These are phyloP conservation scores for Teleiodes luculella DNA, from an alignment of 2,888 invertebrate genomes.

Conservation along the genomic window DNA sequence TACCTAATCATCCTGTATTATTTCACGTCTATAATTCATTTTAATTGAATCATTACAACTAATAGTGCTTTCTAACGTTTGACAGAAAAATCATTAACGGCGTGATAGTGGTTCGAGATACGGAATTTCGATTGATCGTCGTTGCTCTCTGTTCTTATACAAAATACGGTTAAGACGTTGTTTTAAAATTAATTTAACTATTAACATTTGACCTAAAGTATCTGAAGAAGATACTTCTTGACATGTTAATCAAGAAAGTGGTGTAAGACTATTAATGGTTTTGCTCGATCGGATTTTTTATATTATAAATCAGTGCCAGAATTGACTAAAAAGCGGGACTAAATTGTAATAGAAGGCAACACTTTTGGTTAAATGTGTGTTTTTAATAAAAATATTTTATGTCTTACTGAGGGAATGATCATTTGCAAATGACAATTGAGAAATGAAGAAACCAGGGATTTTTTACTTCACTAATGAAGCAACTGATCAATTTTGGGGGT, in stretches of 20 bases:
- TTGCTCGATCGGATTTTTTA: not conserved
- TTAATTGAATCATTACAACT: conserved; percentile 69
- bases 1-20: not conserved
- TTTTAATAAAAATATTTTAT: too few species aligned
- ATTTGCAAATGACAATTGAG: too few species aligned
- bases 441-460: too few species aligned
- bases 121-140: conserved; percentile 46
- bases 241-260: not conserved
- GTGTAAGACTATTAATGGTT: not conserved
- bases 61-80: conserved; percentile 65
- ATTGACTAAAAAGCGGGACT: too few species aligned
- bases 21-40: conserved; percentile 61
- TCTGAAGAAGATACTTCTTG: not conserved
- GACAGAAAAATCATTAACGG: conserved; percentile 65
- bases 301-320: conserved; percentile 23
- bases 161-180: conserved; percentile 13
- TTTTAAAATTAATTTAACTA: conserved; percentile 19
- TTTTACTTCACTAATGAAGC: too few species aligned
- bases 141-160: not conserved
- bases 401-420: too few species aligned
- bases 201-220: not conserved
- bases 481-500: too few species aligned
- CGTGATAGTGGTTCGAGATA: conserved; percentile 49
- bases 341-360: too few species aligned
- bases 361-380: too few species aligned